These are phyloP conservation scores for Temnothorax unifasciatus DNA, from an alignment of 2,888 invertebrate genomes.

Conservation along the genomic window DNA sequence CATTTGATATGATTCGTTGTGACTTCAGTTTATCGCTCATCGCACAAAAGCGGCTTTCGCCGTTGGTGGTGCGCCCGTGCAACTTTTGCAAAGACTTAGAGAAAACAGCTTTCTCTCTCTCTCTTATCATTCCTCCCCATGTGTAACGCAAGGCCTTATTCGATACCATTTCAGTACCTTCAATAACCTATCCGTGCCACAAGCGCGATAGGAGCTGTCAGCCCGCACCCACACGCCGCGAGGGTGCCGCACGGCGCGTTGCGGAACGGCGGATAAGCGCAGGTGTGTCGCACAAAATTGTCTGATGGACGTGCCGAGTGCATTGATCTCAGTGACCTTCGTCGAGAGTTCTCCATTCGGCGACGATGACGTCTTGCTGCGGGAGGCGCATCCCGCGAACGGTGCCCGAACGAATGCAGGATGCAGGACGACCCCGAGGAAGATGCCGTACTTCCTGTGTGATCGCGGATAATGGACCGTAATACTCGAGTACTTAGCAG, in stretches of 20 bases:
- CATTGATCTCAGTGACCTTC: slow-evolving; percentile 74
- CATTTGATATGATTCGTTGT: no score
- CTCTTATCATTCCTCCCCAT: slow-evolving; percentile 77
- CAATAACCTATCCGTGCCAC: slow-evolving; percentile 82
- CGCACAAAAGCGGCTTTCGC: not conserved
- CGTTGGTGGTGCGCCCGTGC: slow-evolving; percentile 18
- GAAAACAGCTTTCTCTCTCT: slow-evolving; percentile 71
- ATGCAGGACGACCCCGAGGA: slow-evolving; percentile 34
- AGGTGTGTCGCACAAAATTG: slow-evolving; percentile 76
- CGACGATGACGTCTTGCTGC: slow-evolving; percentile 44
- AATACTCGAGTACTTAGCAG: slow-evolving; percentile 45
- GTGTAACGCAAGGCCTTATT: slow-evolving; percentile 76
- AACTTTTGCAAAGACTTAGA: slow-evolving; percentile 71
- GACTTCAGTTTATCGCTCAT: not conserved
- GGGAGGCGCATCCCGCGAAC: slow-evolving; percentile 60
- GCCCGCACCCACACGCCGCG: slow-evolving; percentile 80
- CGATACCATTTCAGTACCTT: slow-evolving; percentile 84
- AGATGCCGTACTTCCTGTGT: slow-evolving; percentile 1
- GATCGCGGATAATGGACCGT: slow-evolving; percentile 28
- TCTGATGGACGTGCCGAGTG: slow-evolving; percentile 73
- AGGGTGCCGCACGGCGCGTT: slow-evolving; percentile 54
- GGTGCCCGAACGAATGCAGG: slow-evolving; percentile 55
- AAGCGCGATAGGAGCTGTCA: slow-evolving; percentile 81
- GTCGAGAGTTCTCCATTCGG: slow-evolving; percentile 60
- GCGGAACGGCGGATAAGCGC: slow-evolving; percentile 68